Evolutionary conservation across 2,797 vertebrate genomes (phyloP), one percentile per base, ranked within the genome.

Genomic region (Micrastur ruficollis): DNA sequence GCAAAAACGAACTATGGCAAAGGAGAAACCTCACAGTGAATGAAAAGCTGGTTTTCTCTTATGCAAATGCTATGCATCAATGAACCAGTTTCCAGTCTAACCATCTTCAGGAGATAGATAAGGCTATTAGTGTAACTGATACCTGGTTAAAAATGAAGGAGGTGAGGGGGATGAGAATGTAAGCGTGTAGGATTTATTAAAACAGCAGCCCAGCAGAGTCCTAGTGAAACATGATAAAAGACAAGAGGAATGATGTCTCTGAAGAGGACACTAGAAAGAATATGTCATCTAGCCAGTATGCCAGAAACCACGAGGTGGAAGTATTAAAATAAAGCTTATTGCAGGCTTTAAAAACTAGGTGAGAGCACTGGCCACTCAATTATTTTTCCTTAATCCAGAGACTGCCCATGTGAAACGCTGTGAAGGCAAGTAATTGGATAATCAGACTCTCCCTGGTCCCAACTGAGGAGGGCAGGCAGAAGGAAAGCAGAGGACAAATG

Each of bases 41-140:
- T 62, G 78, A 86, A 89, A 72, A 96, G 62, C 53, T 93, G 71
- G 34, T 66, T 90, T 96, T 95, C 95, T 86, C 71, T 75, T 89
- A 87, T 44, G 90, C 68, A 97, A 95, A 95, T 76, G 71, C 32
- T 56, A 8, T 70, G 89, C 82, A 62, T 79, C 94, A 79, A 55
- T 71, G 72, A 97, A 95, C 80, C 52, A 58, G 63, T 86, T 92
- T 79, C 66, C 68, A 78, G 81, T n/a, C 47, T 42, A 94, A 85
- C 52, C n/a, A 83, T 85, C 91, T 95, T 59, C 72, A 90, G 86
- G 72, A 97, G 80, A 97, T 78, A 55, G 50, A 93, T 63, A 86
- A 89, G 59, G 63, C 91, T 91, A 61, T 95, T 81, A 93, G 44
- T 61, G 36, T 92, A 91, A 89, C 47, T 75, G 90, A 92, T 93